Conservation (phyloP, 1,140 invertebrate species). For the Antheraea pernyi region DNA sequence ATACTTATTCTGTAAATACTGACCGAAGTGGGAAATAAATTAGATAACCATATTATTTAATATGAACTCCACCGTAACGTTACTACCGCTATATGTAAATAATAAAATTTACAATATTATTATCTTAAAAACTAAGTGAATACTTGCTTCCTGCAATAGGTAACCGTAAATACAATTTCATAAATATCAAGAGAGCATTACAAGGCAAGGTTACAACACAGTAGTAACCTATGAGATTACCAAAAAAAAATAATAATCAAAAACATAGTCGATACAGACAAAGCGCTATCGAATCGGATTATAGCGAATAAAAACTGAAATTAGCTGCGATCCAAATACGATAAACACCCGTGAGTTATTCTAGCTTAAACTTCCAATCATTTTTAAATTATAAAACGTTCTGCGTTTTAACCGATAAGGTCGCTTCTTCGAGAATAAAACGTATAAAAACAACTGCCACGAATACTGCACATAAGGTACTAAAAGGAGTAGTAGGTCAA, state of each 20-base stretch:
- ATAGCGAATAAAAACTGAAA: no score
- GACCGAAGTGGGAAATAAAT: slow-evolving; percentile 76
- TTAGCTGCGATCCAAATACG: no score
- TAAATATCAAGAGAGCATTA: slow-evolving; percentile 66
- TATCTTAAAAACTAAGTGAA: slow-evolving; percentile 60
- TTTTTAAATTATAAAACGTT: not conserved
- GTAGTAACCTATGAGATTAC: slow-evolving; percentile 12
- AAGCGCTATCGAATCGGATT: no score
- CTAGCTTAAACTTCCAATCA: no score
- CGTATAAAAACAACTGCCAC: not conserved
- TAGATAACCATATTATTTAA: slow-evolving; percentile 67
- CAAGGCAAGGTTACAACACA: slow-evolving; percentile 58
- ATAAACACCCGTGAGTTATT: no score
- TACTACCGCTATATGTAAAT: slow-evolving; percentile 56
- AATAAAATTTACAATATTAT: slow-evolving; percentile 72
- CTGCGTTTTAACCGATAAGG: no score
- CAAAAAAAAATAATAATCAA: not conserved
- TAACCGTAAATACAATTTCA: slow-evolving; percentile 76
- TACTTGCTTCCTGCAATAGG: slow-evolving; percentile 75
- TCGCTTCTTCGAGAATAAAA: no score
- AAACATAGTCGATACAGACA: no score
- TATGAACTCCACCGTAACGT: slow-evolving; percentile 35
- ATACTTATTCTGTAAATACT: slow-evolving; percentile 77
- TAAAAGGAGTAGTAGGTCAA: not conserved
- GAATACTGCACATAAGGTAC: not conserved